Evolutionary conservation across 23 tunicate species (phyloP).

Genomic region (Diplosoma virens): DNA sequence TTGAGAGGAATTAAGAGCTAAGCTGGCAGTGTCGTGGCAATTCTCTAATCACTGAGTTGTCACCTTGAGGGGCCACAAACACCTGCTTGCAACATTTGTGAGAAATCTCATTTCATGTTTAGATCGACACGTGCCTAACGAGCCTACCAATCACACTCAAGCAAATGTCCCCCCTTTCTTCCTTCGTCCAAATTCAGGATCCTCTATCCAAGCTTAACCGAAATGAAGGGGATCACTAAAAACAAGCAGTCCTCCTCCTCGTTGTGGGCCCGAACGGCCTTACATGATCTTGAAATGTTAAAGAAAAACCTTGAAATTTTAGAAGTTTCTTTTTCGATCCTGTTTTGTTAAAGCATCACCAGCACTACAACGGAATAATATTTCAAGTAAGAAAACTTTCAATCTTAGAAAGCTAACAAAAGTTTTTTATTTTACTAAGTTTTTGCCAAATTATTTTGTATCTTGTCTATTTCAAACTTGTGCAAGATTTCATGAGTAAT

Average conservation of each 20-base stretch:
- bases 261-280: conserved; percentile 56
- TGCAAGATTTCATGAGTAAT: too few relatives aligned
- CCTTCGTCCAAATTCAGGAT: conserved; percentile 45
- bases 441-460: too few relatives aligned
- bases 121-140: conserved; percentile 63
- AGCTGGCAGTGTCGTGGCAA: too few relatives aligned
- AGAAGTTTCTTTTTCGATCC: conserved; percentile 48
- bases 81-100: too few relatives aligned
- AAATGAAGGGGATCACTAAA: conserved; percentile 48
- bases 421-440: too few relatives aligned
- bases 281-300: conserved; percentile 78
- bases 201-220: conserved; percentile 43
- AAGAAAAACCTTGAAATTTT: conserved; percentile 46
- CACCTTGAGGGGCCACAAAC: too few relatives aligned
- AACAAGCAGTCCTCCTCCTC: conserved; percentile 50
- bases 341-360: conserved; percentile 54
- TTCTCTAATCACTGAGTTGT: too few relatives aligned
- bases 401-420: too few relatives aligned
- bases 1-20: too few relatives aligned
- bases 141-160: conserved; percentile 50
- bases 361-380: conserved; percentile 68
- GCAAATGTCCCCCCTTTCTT: conserved; percentile 58
- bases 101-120: too few relatives aligned
- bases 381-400: conserved; percentile 80
- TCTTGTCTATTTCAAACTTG: too few relatives aligned